Evolutionary conservation across 2,113 vertebrate genomes (phyloP), one percentile per base, ranked within the genome.

Genomic region (Limanda limanda): DNA sequence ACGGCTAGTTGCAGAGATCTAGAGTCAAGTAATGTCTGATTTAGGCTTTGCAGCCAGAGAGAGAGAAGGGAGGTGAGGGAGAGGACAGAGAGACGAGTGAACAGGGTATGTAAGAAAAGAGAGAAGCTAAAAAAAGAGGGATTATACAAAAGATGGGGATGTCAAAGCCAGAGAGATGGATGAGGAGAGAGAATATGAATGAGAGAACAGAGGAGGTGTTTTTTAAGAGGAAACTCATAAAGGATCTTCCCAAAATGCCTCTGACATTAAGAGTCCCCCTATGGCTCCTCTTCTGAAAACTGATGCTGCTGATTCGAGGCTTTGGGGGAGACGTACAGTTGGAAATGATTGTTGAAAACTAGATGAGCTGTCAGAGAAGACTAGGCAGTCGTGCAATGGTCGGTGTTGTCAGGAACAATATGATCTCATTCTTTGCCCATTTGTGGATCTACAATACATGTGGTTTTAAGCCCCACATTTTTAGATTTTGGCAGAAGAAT

Each of bases 291-390:
- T 71, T 63, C 40, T 74, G 70, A 85, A 77, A 78, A 66, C 23
- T 23, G 27, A 66, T 64, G 71, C 71, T 77, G 74, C 67, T 71
- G 73, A 78, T 79, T 31, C 1, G 42, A 80, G 48, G 67, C 78
- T 84, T 67, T 21, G 35, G 56, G 74, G 68, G 68, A 68, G 61
- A 52, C 57, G 15, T 59, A 71, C 74, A 68, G 69, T 76, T 84
- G 79, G 79, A 83, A 27, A 52, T 17, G 52, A 60, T 24, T 65
- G 65, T 37, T 27, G 76, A 88, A 73, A 42, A 83, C 18, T 86
- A 81, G 90, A 91, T 86, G 89, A 88, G 64, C 76, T 92, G 88
- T 78, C 45, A 35, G 76, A 62, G 64, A 79, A 66, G 65, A 71
- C 55, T n/a, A 42, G 51, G 71, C 76, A 82, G 71, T 70, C 56